Base-by-base conservation (phyloP, 2,888 invertebrate genomes). In the Drosophila limbata region DNA sequence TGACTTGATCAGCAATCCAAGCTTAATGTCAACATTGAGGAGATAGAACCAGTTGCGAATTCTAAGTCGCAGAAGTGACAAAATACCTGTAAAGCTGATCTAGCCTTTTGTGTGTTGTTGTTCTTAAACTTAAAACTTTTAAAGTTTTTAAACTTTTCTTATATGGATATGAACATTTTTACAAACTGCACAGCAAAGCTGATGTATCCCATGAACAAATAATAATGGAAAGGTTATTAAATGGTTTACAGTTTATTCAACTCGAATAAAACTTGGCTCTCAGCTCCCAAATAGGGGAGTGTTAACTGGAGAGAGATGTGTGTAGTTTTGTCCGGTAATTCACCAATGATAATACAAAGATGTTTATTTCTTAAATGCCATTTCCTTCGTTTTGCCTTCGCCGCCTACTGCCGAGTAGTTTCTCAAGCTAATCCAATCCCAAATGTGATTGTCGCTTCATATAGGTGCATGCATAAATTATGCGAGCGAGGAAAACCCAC, bases 191-290 rank as follows among this genome's bases (percentile, higher is more conserved):
- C 39, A 10, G 19, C 13, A 40, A 9, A 63, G 31, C 25, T 2
- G 8, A 56, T 10, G 17, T 60, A 39, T 60, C 17, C 31, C 1
- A 15, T 10, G 5, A 42, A 11, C 10, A 39, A 33, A 40, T 17
- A 10, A 9, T n/a, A 13, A 31, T 13, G 13, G 17, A n/a, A 44
- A 44, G 21, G 13, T 44, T 19, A 55, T 33, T 44, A 51, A 40
- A 15, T 45, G 33, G 19, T 13, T 15, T 15, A 69, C 56, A 77
- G 86, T 81, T 86, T 84, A 84, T 84, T 84, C 79, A 81, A 86
- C 84, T 84, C 63, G 44, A 55, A 28, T n/a, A 47, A 15, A 1
- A n/a, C 21, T 19, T n/a, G 6, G 0, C 60, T 63, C 44, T 28
- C 37, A 33, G 28, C 13, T 1, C 31, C 15, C 6, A 11, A 6